Conservation (phyloP, 2,797 vertebrate genomes). For the Pangasius mekongensis region DNA sequence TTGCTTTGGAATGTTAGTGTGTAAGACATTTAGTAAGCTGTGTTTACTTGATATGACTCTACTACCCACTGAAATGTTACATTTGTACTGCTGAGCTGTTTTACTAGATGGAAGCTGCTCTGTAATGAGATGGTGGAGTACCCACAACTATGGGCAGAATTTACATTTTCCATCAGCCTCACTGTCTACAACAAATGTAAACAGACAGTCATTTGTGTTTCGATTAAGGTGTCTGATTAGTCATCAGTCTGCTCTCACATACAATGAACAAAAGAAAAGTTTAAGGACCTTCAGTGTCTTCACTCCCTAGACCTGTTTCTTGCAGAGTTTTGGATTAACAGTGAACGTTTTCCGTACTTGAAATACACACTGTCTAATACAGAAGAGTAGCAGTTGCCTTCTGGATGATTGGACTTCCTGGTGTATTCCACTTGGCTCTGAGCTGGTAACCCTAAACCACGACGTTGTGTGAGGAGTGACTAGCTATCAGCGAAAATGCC, state of each 20-base stretch:
- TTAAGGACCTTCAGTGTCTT: background rate
- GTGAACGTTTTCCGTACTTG: slow-evolving; percentile 5
- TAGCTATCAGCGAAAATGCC: slow-evolving; percentile 38
- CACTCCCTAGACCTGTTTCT: background rate
- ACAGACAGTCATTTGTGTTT: background rate
- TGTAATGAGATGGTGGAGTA: slow-evolving; percentile 7
- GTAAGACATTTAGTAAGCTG: background rate
- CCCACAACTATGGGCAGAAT: background rate
- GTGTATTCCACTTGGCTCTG: slow-evolving; percentile 37
- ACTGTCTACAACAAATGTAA: background rate
- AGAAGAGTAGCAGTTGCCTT: slow-evolving; percentile 34
- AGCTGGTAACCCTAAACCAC: slow-evolving; percentile 52
- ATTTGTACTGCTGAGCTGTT: background rate
- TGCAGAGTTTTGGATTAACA: slow-evolving; percentile 13
- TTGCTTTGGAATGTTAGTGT: slow-evolving; percentile 72
- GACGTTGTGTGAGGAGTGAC: slow-evolving; percentile 32
- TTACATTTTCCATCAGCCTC: slow-evolving; percentile 1
- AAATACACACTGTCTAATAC: slow-evolving; percentile 10
- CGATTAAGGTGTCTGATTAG: slow-evolving; percentile 16
- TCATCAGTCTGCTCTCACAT: background rate
- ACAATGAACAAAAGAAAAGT: background rate
- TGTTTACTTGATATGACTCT: background rate
- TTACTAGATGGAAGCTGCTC: background rate
- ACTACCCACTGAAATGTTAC: background rate
- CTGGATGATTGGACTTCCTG: slow-evolving; percentile 28